Percentiles rank a stretch among this genome's conserved stretches.
Conservation (phyloP, 1,140 invertebrate genomes). For the Trypoxylus dichotomus region DNA sequence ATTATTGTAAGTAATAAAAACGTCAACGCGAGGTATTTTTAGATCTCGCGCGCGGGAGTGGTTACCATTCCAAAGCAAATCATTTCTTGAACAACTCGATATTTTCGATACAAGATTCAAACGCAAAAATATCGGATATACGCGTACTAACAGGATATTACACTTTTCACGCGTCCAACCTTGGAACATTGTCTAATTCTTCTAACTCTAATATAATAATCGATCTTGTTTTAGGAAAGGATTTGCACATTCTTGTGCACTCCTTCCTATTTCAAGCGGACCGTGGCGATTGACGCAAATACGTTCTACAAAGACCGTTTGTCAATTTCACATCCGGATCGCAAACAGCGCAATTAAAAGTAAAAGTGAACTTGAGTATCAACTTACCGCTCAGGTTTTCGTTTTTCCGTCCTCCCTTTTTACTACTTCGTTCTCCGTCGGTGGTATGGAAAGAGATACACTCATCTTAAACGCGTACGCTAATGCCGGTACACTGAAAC, state of each 20-base stretch:
- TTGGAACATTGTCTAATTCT: neutral
- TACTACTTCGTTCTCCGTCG: neutral
- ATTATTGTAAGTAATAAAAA: too few relatives aligned
- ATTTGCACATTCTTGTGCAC: neutral
- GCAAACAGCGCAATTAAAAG: neutral
- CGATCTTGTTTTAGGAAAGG: neutral
- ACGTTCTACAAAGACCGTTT: neutral
- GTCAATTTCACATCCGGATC: slow-evolving; percentile 17
- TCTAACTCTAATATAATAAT: neutral
- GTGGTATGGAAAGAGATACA: too few relatives aligned
- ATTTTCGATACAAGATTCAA: too few relatives aligned
- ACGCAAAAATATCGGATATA: neutral
- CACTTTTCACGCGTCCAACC: neutral
- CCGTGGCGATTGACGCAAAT: slow-evolving; percentile 2
- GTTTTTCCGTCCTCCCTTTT: neutral
- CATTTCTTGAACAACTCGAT: too few relatives aligned
- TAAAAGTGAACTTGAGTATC: slow-evolving; percentile 22
- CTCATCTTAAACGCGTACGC: too few relatives aligned
- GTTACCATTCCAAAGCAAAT: too few relatives aligned
- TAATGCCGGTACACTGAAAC: too few relatives aligned
- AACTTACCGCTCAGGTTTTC: neutral
- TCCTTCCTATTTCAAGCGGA: slow-evolving; percentile 2
- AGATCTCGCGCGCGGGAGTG: too few relatives aligned
- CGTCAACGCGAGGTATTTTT: too few relatives aligned
- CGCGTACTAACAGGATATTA: neutral